Base-by-base conservation (phyloP, 2,113 vertebrate genomes). In the Nestor notabilis region DNA sequence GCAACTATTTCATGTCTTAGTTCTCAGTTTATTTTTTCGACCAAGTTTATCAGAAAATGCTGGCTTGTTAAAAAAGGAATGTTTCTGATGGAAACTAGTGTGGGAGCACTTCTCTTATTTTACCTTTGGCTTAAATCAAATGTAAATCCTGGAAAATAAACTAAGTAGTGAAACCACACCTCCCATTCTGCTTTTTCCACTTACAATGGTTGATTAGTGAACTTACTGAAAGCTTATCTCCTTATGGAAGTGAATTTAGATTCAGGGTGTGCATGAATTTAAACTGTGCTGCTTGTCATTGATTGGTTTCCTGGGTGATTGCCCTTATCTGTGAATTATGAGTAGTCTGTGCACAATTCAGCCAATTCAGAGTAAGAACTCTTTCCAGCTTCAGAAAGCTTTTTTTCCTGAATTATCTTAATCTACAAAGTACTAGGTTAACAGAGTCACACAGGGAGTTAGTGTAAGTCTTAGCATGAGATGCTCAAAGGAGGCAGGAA, bases 141-240 rank as follows among this genome's bases (percentile, higher is more conserved):
- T 68, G 12, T 61, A 87, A 94, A 66, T 77, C 37, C 75, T 85
- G 53, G 78, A 83, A 87, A 96, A 89, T 27, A 81, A 91, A 69
- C n/a, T 52, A 43, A 56, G 35, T 55, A 69, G 41, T 50, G 52
- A 91, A 91, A 69, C 56, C 63, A 79, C 58, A 83, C 82, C 70
- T 91, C 58, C 20, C 1, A 3, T 88, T 76, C 58, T 90, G 28
- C 44, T 86, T 80, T 89, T 49, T 88, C 39, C 46, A 52, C 25
- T 91, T 86, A 29, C 24, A 21, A n/a, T 33, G 13, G 50, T 53
- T 95, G 80, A 90, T 86, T 78, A 92, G 82, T 55, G 60, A 94
- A 83, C 46, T 52, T 84, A 37, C 24, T 47, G 79, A 83, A 94
- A 83, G n/a, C 68, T 93, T 96, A 96, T 96, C 93, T 95, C 37